Conservation (phyloP, 2,888 invertebrate genomes). For the Drosophila mettleri region DNA sequence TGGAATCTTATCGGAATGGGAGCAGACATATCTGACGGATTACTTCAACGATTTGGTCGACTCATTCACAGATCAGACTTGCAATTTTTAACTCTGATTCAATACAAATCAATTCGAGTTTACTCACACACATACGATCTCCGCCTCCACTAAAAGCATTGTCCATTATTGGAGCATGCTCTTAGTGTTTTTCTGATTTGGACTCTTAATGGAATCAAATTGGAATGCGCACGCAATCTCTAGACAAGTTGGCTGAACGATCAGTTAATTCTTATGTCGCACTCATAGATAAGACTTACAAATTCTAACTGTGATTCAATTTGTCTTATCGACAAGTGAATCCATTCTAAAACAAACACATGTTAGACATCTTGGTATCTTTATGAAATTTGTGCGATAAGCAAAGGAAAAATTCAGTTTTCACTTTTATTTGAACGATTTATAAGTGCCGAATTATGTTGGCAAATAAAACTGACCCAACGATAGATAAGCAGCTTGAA, state of each 20-base stretch:
- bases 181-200: background rate
- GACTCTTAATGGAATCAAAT: conserved; percentile 8
- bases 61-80: conserved; percentile 17
- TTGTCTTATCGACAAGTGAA: conserved; percentile 26
- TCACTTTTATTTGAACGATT: conserved; percentile 12
- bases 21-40: background rate
- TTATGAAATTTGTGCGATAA: conserved; percentile 34
- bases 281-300: conserved; percentile 24
- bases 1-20: conserved; percentile 9
- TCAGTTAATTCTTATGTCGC: conserved; percentile 17
- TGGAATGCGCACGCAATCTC: background rate
- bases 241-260: background rate
- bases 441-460: conserved; percentile 8
- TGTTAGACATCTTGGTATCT: conserved; percentile 5
- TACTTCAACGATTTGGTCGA: conserved; percentile 4
- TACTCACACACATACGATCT: background rate
- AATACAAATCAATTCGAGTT: conserved; percentile 1
- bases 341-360: conserved; percentile 12
- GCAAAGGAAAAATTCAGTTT: conserved; percentile 5
- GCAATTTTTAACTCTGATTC: conserved; percentile 12
- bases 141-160: background rate
- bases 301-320: conserved; percentile 22
- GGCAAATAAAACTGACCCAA: background rate
- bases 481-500: conserved; percentile 8
- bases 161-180: background rate